Percentiles rank a stretch among this genome's conserved stretches.
Conservation (phyloP, 2,797 vertebrate species). For the Selene dorsalis region DNA sequence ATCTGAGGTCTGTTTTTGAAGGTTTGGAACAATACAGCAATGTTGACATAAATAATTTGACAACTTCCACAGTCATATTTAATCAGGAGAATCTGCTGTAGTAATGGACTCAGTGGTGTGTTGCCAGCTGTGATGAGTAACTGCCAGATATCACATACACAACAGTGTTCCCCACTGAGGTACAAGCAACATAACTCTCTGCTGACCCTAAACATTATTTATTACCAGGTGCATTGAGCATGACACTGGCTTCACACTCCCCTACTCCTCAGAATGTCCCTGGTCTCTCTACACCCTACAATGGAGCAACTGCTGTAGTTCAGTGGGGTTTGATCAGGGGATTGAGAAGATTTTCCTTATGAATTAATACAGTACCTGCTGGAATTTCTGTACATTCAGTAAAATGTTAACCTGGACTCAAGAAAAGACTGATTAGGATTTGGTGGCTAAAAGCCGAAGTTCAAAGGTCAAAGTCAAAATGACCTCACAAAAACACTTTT, state of each 20-base stretch:
- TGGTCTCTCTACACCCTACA: constrained; percentile 2
- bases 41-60: too few relatives aligned
- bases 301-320: background rate
- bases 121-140: constrained; percentile 56
- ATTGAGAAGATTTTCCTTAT: background rate
- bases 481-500: too few relatives aligned
- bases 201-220: constrained; percentile 40
- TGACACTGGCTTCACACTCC: constrained; percentile 31
- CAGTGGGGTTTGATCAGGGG: background rate
- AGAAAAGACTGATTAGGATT: too few relatives aligned
- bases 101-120: constrained; percentile 33
- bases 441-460: too few relatives aligned
- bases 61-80: too few relatives aligned
- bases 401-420: too few relatives aligned
- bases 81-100: too few relatives aligned
- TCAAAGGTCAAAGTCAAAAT: too few relatives aligned
- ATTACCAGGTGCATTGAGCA: constrained; percentile 36
- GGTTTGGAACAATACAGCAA: too few relatives aligned
- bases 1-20: too few relatives aligned
- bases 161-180: constrained; percentile 10
- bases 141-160: constrained; percentile 40
- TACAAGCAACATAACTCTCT: constrained; percentile 25
- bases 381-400: too few relatives aligned
- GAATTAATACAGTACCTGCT: too few relatives aligned
- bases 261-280: constrained; percentile 9